These are phyloP conservation scores for Cyphomyrus plagiostoma DNA, from an alignment of 2,113 vertebrate species.

Conservation along the genomic window DNA sequence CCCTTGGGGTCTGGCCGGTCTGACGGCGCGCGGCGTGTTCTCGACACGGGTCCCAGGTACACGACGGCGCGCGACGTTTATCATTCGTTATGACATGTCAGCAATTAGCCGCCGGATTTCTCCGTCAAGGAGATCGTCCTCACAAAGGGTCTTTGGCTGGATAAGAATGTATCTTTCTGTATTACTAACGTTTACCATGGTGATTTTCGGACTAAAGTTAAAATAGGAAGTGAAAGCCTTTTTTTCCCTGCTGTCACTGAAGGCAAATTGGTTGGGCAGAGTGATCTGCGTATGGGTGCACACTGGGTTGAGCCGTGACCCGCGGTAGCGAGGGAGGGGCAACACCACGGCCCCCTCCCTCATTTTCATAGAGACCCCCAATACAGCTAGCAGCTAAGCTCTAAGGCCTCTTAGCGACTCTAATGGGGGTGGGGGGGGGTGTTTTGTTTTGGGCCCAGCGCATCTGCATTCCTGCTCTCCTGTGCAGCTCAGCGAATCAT, in stretches of 20 bases:
- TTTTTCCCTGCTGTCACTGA: not conserved
- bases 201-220: not conserved
- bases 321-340: not conserved
- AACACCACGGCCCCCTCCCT: not conserved
- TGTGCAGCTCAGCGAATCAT: not conserved
- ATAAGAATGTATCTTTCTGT: not conserved
- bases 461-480: not conserved
- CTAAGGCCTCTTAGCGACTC: not conserved
- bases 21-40: not conserved
- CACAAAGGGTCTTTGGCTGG: not conserved
- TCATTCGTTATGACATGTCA: not conserved
- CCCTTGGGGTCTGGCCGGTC: not conserved
- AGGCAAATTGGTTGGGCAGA: not conserved
- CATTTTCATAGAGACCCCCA: not conserved
- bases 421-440: not conserved
- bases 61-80: not conserved
- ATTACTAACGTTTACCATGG: not conserved
- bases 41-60: not conserved
- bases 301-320: not conserved
- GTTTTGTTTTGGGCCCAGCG: not conserved
- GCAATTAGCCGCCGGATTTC: not conserved
- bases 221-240: not conserved
- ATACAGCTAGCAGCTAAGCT: not conserved
- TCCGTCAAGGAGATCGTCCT: not conserved
- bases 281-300: not conserved